Base-by-base conservation (phyloP, 2,888 invertebrate genomes). In the Opisthograptis luteolata region DNA sequence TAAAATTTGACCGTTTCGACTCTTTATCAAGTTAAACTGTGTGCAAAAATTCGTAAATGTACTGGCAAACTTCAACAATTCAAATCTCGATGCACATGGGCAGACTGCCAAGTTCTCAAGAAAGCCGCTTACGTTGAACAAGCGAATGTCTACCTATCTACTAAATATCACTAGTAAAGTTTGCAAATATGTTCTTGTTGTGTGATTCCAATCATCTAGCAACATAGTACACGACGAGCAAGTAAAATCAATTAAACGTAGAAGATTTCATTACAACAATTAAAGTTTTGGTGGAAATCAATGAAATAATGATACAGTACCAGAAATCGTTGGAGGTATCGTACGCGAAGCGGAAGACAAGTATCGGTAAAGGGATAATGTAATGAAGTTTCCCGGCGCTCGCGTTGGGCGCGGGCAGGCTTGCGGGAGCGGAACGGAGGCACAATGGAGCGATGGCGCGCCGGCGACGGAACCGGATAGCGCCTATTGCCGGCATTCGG, bases 401-500 rank as follows among this genome's bases (percentile, higher is more conserved):
- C 68, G 72, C 68, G 69, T 70, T 72, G 66, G 71, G 73, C 17
- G 27, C 25, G 64, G 66, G 64, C 58, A 30, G 43, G 53, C 17
- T 55, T 52, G 41, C 58, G 61, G 61, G 54, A 60, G 63, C 64
- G 64, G 45, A 43, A 55, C 62, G 60, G 55, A 62, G 73, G 73
- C 71, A 85, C 87, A 87, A 87, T 83, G 66, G 75, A 67, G 77
- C 75, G 71, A 70, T 70, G 81, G 77, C 75, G 76, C 78, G 71
- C 59, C 77, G 79, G 57, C 76, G 78, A 79, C 88, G 88, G 88
- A 89, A 89, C 88, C 90, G 90, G 89, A 90, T 89, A 89, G 84
- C 84, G 84, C 83, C 88, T 84, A 90, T 89, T 88, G 89, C 89
- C 88, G 87, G 85, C 71, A 69, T 77, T 75, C 72, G 66, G 66